Percentiles rank a stretch among this genome's conserved stretches.
These are phyloP conservation scores for Chaetophractus vellerosus DNA, from an alignment of 2,797 vertebrate genomes.

Conservation along the genomic window DNA sequence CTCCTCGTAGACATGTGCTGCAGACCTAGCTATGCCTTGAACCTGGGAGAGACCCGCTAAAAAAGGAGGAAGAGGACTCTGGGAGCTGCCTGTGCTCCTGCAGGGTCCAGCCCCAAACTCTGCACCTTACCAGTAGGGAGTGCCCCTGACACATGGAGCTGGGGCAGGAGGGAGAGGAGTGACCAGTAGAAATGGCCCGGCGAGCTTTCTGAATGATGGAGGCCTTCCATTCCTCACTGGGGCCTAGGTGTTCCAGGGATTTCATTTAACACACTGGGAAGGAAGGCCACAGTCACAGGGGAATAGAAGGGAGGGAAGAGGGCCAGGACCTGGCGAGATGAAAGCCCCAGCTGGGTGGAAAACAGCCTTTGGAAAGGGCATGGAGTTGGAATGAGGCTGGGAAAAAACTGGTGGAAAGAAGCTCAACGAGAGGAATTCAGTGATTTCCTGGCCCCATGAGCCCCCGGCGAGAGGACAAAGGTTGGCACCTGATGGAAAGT, in stretches of 20 bases:
- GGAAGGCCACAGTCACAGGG: constrained; percentile 40
- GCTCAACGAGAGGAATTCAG: constrained; percentile 63
- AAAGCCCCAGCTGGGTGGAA: constrained; percentile 78
- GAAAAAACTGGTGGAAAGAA: constrained; percentile 81
- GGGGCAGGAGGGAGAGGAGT: neutral
- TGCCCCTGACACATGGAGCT: neutral
- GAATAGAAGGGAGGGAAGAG: constrained; percentile 5
- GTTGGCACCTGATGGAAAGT: constrained; percentile 78
- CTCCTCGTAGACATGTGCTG: neutral
- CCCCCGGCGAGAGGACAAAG: constrained; percentile 72
- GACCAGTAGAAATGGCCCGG: neutral
- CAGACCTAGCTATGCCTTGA: neutral
- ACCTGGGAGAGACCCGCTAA: neutral
- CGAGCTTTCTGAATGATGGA: neutral
- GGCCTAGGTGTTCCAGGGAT: neutral
- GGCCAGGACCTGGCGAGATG: constrained; percentile 71
- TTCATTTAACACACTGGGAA: neutral
- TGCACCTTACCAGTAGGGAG: neutral
- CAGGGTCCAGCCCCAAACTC: neutral
- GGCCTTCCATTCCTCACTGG: constrained; percentile 61
- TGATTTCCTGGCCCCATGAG: constrained; percentile 77
- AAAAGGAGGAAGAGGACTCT: neutral
- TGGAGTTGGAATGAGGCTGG: constrained; percentile 72
- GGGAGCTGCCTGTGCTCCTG: neutral
- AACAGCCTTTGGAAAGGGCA: constrained; percentile 76